These are phyloP conservation scores for Capitulum mitella DNA, from an alignment of 2,888 invertebrate species.

Conservation along the genomic window DNA sequence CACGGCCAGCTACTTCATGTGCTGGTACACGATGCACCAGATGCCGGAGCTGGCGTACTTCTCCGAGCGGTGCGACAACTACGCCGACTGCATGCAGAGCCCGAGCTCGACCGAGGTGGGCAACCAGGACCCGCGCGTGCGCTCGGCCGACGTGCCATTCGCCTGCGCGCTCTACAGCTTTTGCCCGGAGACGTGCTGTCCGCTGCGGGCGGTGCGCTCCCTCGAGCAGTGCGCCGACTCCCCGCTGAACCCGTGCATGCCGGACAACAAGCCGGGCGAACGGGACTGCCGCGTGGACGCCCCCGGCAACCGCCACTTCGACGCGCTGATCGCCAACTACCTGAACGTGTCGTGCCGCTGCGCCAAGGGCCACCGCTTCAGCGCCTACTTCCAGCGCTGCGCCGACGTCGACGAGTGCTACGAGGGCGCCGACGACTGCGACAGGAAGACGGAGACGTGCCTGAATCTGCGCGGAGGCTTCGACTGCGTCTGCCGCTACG, in stretches of 20 bases:
- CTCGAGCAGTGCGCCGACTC: conserved; percentile 47
- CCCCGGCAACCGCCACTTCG: conserved; percentile 47
- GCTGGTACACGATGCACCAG: conserved; percentile 55
- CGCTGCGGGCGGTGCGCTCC: conserved; percentile 47
- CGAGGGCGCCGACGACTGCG: conserved; percentile 43
- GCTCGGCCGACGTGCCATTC: conserved; percentile 50
- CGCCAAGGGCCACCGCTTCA: conserved; percentile 50
- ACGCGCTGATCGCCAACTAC: conserved; percentile 50
- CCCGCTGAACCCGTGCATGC: conserved; percentile 51
- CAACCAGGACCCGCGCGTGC: conserved; percentile 41
- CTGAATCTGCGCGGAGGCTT: conserved; percentile 52
- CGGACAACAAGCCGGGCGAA: conserved; percentile 42
- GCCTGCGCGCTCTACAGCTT: conserved; percentile 58
- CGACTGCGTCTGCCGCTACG: conserved; percentile 51
- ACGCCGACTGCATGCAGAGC: conserved; percentile 50
- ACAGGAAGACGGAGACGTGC: conserved; percentile 49
- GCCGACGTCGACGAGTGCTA: conserved; percentile 57
- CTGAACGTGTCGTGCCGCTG: conserved; percentile 58
- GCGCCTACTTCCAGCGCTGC: conserved; percentile 55
- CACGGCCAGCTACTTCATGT: conserved; percentile 59
- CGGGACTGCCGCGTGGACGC: conserved; percentile 45
- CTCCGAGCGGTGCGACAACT: conserved; percentile 56
- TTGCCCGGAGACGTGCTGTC: conserved; percentile 60
- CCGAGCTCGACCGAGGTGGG: not conserved
- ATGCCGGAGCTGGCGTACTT: conserved; percentile 48